Evolutionary conservation across 2,797 vertebrate genomes (phyloP).

Genomic region (Tangara arthus): DNA sequence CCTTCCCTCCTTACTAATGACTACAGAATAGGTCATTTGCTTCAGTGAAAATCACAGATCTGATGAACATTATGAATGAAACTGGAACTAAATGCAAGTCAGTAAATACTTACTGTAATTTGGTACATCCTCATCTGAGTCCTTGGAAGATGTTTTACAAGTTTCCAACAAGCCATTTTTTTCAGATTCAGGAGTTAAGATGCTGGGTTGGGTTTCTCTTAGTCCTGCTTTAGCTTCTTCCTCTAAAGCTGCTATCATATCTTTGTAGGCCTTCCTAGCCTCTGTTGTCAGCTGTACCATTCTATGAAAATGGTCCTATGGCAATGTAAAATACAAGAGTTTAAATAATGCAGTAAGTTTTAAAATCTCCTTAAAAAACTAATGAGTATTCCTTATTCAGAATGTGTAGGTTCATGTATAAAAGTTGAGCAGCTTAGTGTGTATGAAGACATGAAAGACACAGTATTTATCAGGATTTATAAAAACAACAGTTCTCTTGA

Average conservation of each 20-base stretch:
- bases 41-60: neutral
- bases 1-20: neutral
- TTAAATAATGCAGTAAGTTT: neutral
- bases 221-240: conserved; percentile 33
- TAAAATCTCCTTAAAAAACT: neutral
- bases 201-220: neutral
- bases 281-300: conserved; percentile 92
- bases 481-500: neutral
- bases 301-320: conserved; percentile 91
- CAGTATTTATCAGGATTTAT: neutral
- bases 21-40: neutral
- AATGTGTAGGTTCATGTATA: neutral
- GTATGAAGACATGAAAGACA: neutral
- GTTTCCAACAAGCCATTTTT: neutral
- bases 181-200: neutral
- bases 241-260: conserved; percentile 82
- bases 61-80: neutral
- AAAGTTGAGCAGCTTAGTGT: neutral
- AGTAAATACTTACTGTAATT: conserved; percentile 84
- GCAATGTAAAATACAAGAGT: neutral
- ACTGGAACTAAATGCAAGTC: neutral
- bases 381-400: neutral
- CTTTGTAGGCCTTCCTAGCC: conserved; percentile 88
- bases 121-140: conserved; percentile 78
- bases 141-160: neutral